These are phyloP conservation scores for Lypha dubia DNA, from an alignment of 2,888 invertebrate species.

Conservation along the genomic window DNA sequence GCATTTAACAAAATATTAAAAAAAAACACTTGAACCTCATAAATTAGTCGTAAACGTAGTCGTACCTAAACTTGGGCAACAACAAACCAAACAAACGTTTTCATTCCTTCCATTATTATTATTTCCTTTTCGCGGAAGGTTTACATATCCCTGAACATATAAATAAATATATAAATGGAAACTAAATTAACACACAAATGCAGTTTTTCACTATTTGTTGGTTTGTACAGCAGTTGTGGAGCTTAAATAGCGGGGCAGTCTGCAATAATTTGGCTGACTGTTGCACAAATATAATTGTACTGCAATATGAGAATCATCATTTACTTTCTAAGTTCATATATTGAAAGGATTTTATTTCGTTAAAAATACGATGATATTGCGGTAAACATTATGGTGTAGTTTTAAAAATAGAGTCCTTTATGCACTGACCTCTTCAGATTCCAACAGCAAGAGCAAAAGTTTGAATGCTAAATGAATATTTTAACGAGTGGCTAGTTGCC, in stretches of 20 bases:
- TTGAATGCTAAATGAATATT: conserved; percentile 64
- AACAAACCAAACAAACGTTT: not conserved
- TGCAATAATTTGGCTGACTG: not conserved
- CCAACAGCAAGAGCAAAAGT: conserved; percentile 10
- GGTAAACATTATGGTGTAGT: too few species aligned
- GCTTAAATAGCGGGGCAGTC: not conserved
- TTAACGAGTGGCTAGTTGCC: conserved; percentile 69
- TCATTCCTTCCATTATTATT: not conserved
- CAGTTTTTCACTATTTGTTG: conserved; percentile 2
- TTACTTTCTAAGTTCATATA: too few species aligned
- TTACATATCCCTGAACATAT: not conserved
- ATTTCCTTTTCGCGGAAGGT: not conserved
- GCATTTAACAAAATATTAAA: conserved; percentile 70
- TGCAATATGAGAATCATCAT: too few species aligned
- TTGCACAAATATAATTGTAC: not conserved
- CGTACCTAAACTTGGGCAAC: conserved; percentile 40
- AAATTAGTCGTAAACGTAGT: conserved; percentile 68
- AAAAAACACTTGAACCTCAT: conserved; percentile 71
- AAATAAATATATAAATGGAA: conserved; percentile 18
- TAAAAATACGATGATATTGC: too few species aligned
- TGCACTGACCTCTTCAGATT: not conserved
- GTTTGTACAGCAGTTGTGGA: not conserved
- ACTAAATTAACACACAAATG: conserved; percentile 34
- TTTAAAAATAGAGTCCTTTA: not conserved
- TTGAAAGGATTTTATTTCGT: too few species aligned